A percentile compares a stretch with the other conserved stretches of the same genome.
These are phyloP conservation scores for Fistularia commersonii DNA, from an alignment of 2,797 vertebrate species.

Conservation along the genomic window DNA sequence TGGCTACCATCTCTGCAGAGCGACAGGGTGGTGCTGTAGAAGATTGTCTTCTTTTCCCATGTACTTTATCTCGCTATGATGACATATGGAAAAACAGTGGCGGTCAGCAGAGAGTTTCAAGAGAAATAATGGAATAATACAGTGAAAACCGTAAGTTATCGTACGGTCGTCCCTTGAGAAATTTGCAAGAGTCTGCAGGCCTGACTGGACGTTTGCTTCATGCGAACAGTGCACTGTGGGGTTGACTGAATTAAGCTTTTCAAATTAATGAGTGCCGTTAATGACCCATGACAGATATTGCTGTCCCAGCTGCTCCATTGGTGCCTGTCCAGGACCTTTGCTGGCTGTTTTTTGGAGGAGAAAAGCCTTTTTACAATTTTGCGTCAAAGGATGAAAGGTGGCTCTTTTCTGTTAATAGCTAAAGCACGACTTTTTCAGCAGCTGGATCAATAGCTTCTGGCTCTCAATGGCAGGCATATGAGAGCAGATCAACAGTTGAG, in stretches of 20 bases:
- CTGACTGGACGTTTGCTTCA: constrained; percentile 39
- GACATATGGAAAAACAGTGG: constrained; percentile 9
- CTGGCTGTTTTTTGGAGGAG: constrained; percentile 32
- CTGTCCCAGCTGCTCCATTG: constrained; percentile 53
- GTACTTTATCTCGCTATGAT: constrained; percentile 23
- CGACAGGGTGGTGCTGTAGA: constrained; percentile 31
- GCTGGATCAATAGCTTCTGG: constrained; percentile 22
- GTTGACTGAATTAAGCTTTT: constrained; percentile 42
- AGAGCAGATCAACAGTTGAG: constrained; percentile 19
- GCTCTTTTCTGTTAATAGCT: constrained; percentile 34
- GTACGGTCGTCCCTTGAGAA: constrained; percentile 13
- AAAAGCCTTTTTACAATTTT: constrained; percentile 27
- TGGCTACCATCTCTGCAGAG: constrained; percentile 31
- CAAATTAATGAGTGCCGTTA: constrained; percentile 65
- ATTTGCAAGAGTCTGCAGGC: constrained; percentile 18
- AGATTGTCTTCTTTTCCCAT: constrained; percentile 16
- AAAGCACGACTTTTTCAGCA: constrained; percentile 29
- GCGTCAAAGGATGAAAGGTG: constrained; percentile 35
- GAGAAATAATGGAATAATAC: constrained; percentile 32
- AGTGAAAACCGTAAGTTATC: constrained; percentile 31
- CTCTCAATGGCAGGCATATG: constrained; percentile 14
- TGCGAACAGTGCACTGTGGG: constrained; percentile 29
- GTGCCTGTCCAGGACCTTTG: constrained; percentile 34
- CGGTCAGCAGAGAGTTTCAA: constrained; percentile 15
- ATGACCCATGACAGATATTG: constrained; percentile 54